Base-by-base conservation (phyloP, 2,113 vertebrate species). In the Marmota monax region DNA sequence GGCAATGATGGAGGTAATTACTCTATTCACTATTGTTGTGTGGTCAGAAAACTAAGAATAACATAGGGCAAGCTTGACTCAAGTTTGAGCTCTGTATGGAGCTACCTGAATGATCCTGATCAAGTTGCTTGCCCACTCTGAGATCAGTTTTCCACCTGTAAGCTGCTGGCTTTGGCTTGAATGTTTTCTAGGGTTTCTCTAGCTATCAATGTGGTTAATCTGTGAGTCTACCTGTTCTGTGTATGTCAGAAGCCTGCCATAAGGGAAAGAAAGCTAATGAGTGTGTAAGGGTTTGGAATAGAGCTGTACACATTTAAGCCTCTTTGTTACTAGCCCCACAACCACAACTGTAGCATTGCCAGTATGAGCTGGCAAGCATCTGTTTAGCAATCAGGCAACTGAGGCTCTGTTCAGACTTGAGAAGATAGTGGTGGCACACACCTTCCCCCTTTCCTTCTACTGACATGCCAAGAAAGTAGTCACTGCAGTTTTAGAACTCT, bases 401-500 rank as follows among this genome's bases (percentile, higher is more conserved):
- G 10, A 25, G 42, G 58, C 25, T 63, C 29, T 20, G 2, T 22
- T 14, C 10, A 14, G 42, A 17, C 67, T 85, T 34, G 34, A 0
- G 70, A 95, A 85, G 80, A 42, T 8, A 79, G 29, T 2, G 48
- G 85, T 87, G n/a, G 23, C 10, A 32, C 42, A 63, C 4, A 14
- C 27, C 23, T 58, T 1, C 1, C 16, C 7, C 29, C 69, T 42
- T 77, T 67, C 25, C 42, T 1, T 48, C 34, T 56, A 42, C 23
- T 92, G 94, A 97, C 95, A 94, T 27, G 45, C 80, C 79, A 94
- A 97, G 89, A 89, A 77, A 78, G 61, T 45, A 95, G 97, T 90
- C 76, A 96, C 89, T 70, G 65, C 42, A 97, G 96, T 93, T 98
- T 97, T 89, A 91, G 13, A 97, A 96, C 89, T 73, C 96, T 98